These are phyloP conservation scores for Atlantisia rogersi DNA, from an alignment of 2,113 vertebrate genomes.

Conservation along the genomic window DNA sequence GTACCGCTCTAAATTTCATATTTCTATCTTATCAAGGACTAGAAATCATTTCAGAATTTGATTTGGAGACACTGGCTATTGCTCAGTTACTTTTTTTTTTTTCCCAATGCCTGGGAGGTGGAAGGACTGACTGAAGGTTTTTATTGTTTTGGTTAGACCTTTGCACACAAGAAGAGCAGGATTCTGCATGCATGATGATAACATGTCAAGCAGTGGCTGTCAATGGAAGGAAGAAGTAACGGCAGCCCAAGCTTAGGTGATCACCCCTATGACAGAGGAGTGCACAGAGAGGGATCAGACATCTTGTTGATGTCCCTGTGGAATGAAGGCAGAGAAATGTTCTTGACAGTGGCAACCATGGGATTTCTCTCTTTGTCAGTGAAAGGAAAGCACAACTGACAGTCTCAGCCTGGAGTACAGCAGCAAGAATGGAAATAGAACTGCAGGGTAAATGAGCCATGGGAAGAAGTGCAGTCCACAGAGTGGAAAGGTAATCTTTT, in stretches of 20 bases:
- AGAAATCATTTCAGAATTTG: background rate
- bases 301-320: constrained; percentile 64
- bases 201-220: constrained; percentile 54
- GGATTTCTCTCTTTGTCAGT: constrained; percentile 70
- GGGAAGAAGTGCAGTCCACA: background rate
- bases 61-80: background rate
- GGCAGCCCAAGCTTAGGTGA: constrained; percentile 51
- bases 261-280: constrained; percentile 52
- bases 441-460: constrained; percentile 15
- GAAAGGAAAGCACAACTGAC: constrained; percentile 60
- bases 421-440: constrained; percentile 24
- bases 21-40: background rate
- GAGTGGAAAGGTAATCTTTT: background rate
- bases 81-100: constrained; percentile 13
- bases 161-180: constrained; percentile 1
- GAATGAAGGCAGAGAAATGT: constrained; percentile 54
- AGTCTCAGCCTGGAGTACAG: constrained; percentile 15
- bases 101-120: background rate
- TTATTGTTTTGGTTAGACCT: constrained; percentile 30
- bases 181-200: constrained; percentile 59
- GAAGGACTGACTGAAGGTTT: constrained; percentile 34
- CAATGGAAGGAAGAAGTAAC: constrained; percentile 48
- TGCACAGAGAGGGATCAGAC: background rate
- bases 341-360: constrained; percentile 70
- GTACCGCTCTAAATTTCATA: background rate